These are phyloP conservation scores for Zygogramma bicolorata DNA, from an alignment of 2,888 invertebrate genomes.

Conservation along the genomic window DNA sequence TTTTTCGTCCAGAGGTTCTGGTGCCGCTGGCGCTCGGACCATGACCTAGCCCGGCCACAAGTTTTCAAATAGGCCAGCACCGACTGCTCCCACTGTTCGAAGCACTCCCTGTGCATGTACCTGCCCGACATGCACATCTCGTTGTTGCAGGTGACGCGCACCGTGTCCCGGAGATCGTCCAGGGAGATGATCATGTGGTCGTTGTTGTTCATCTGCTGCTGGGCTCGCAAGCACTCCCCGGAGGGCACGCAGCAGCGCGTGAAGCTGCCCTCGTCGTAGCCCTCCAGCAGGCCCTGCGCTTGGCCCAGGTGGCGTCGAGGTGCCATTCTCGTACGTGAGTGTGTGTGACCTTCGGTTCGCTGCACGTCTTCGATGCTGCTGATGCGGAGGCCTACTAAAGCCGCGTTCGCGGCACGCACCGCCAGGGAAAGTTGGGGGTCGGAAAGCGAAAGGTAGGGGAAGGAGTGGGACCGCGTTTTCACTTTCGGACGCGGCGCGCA, in stretches of 20 bases:
- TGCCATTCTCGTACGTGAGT: constrained; percentile 44
- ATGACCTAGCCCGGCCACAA: constrained; percentile 91
- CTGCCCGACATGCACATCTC: constrained; percentile 89
- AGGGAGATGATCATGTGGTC: constrained; percentile 71
- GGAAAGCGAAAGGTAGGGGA: constrained; percentile 81
- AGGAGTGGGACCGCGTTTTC: constrained; percentile 69
- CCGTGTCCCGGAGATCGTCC: constrained; percentile 82
- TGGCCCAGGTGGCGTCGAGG: constrained; percentile 67
- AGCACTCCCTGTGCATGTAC: constrained; percentile 96
- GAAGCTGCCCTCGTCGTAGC: constrained; percentile 61
- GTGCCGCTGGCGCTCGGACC: constrained; percentile 94
- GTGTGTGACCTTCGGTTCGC: constrained; percentile 34
- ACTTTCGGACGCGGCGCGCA: constrained; percentile 67
- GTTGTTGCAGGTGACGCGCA: constrained; percentile 95
- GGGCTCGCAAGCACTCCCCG: constrained; percentile 83
- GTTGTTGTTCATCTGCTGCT: constrained; percentile 63
- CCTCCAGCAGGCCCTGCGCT: constrained; percentile 64
- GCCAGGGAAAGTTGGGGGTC: constrained; percentile 66
- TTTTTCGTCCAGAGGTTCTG: constrained; percentile 99
- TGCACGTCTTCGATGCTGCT: constrained; percentile 63
- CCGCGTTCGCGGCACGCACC: constrained; percentile 68
- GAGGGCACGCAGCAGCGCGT: constrained; percentile 85
- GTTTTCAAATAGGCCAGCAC: constrained; percentile 90
- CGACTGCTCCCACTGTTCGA: constrained; percentile 92
- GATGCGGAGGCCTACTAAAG: constrained; percentile 71